Evolutionary conservation across 2,888 invertebrate species (phyloP), one percentile per base, ranked within the genome.

Genomic region (Antheraea yamamai): DNA sequence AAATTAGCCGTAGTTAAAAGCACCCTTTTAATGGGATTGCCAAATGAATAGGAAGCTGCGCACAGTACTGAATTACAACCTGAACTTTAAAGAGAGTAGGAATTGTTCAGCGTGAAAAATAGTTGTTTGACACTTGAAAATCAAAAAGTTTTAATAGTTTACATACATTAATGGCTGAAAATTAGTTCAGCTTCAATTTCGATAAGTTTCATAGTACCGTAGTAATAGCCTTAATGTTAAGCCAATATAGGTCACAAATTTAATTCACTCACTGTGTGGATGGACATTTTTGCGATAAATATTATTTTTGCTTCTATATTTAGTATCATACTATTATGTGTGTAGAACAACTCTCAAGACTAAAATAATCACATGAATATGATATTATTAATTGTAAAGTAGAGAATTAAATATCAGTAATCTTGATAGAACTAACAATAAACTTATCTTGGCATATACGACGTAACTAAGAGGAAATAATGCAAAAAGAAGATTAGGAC

Each of bases 1-100:
- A 93, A 92, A 92, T 93, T 93, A 91, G 89, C 90, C 88, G 88
- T 90, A 92, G 93, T 93, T 94, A 93, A 92, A 93, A 92, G 92
- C 92, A 87, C 88, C 91, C 90, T 91, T 92, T 92, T 92, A 93
- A 92, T 93, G 91, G 91, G 85, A 88, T 88, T 88, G 82, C 88
- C 85, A 93, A 93, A 93, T 93, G 91, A 93, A 93, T 92, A 92
- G 92, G 87, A 88, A 86, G 83, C 81, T 85, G 83, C 82, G 86
- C 83, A 80, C 83, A 83, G 79, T 81, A 81, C 80, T 81, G 80
- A 86, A 87, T 84, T 84, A 85, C 77, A 77, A 77, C 55, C 78
- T 74, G 70, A 79, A 84, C 82, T 82, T 83, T 82, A 83, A 78
- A 79, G 79, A 82, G 80, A 75, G 74, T 72, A 70, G 74, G 77